phyloP scores from a whole-genome alignment of 2,797 vertebrate species.

The Diplodus puntazzo region DNA sequence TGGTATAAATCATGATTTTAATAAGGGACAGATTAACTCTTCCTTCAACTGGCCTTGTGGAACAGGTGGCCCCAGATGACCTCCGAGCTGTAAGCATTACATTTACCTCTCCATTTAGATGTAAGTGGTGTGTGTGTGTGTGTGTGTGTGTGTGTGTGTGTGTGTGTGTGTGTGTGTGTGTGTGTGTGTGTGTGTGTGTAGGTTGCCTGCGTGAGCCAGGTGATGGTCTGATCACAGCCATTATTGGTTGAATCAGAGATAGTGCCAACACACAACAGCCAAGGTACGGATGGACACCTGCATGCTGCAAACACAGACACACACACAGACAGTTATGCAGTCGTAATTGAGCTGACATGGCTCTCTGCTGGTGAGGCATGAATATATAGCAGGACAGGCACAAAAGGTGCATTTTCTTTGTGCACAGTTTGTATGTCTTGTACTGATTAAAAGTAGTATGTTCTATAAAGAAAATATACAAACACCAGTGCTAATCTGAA shows the following conservation, averaged over 20 bases:
- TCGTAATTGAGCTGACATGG: not conserved
- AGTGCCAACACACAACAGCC: constrained; percentile 58
- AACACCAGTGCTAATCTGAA: not conserved
- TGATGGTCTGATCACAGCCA: constrained; percentile 47
- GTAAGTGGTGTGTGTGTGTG: not conserved
- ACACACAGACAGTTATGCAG: not conserved
- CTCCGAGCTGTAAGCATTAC: not conserved
- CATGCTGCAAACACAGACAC: constrained; percentile 32
- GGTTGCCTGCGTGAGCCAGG: constrained; percentile 54
- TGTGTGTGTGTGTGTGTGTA: not conserved
- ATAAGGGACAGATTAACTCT: not conserved
- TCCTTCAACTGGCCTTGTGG: too few species aligned
- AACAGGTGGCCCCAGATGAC: not conserved
- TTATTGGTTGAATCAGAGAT: constrained; percentile 53
- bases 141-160: not conserved
- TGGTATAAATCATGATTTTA: not conserved
- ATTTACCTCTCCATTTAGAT: not conserved
- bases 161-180: not conserved
- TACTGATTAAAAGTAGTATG: not conserved
- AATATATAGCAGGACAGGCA: not conserved
- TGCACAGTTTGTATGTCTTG: too few species aligned
- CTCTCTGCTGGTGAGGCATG: constrained; percentile 12
- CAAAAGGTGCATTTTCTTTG: not conserved
- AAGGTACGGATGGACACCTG: constrained; percentile 51
- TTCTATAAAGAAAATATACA: not conserved